Evolutionary conservation across 2,797 vertebrate species (phyloP).

Genomic region (Danio kyathit): DNA sequence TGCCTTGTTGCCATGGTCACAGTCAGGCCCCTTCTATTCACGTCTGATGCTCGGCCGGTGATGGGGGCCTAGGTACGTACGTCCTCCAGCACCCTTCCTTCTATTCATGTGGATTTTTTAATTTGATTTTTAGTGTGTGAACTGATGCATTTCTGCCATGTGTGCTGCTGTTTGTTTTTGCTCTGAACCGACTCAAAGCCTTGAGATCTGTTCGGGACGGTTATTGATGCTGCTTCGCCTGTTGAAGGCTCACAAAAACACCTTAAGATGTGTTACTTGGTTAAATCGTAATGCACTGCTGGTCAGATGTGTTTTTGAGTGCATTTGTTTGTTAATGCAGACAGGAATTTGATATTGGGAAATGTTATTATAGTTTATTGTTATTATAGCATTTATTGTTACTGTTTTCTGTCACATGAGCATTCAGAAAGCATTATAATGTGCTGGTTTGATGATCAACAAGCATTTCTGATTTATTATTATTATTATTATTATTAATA

Average conservation of each 20-base stretch:
- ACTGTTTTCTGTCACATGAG: too few species aligned
- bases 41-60: conserved; percentile 82
- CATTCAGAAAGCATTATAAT: too few species aligned
- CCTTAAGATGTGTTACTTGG: neutral
- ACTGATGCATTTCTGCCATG: conserved; percentile 50
- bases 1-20: conserved; percentile 92
- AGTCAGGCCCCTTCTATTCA: conserved; percentile 92
- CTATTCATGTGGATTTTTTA: conserved; percentile 54
- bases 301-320: too few species aligned
- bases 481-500: too few species aligned
- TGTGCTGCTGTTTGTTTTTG: conserved; percentile 44
- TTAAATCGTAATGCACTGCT: too few species aligned
- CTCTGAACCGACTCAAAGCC: conserved; percentile 50
- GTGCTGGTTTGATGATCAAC: too few species aligned
- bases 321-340: too few species aligned
- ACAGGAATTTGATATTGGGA: too few species aligned
- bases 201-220: conserved; percentile 48
- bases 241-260: conserved; percentile 7
- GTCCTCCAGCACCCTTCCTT: conserved; percentile 83
- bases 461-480: too few species aligned
- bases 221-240: conserved; percentile 29
- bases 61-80: conserved; percentile 87
- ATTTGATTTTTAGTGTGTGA: conserved; percentile 50
- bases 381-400: too few species aligned
- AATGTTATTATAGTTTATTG: too few species aligned